Base-by-base conservation (phyloP, 2,113 vertebrate species). In the Myocastor coypus region DNA sequence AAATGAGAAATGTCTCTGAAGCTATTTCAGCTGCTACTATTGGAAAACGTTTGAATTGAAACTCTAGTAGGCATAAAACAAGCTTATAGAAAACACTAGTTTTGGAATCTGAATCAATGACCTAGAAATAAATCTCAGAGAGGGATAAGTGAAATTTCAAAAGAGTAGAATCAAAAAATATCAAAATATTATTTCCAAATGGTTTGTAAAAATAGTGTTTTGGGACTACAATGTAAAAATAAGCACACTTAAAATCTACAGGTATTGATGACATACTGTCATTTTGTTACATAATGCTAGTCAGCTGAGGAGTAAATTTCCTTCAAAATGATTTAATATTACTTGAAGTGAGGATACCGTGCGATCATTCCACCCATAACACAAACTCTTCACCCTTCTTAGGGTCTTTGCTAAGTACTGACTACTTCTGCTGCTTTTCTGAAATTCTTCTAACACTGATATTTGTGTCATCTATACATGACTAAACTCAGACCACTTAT, bases 81-180 rank as follows among this genome's bases (percentile, higher is more conserved):
- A 97, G 88, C 66, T 97, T 91, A 94, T 16, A 95, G 91, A 97
- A 97, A 98, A 97, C 75, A 96, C 71, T 42, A 89, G 75, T 94
- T 95, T 94, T 91, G 91, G 73, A 96, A 97, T 95, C 92, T 93
- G 80, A 97, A 97, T 97, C 97, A 97, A 95, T 97, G 96, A 97
- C 96, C 97, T 96, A 97, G 94, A 97, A 97, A 97, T 94, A 93
- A 97, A 95, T 92, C 66, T 83, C 80, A 63, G 69, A 97, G 89
- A 97, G 88, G 90, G 94, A 91, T 90, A 93, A 97, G 52, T 57
- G 71, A 95, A 77, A 97, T 94, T 94, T 55, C 94, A 85, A 94
- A 97, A 97, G 84, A 97, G 95, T 78, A 55, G 92, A 96, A 95
- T 96, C 87, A 88, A 73, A 96, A 7, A 12, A 85, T 92, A 94